phyloP scores from a whole-genome alignment of 2,888 invertebrate genomes.

The Amaurobius ferox region DNA sequence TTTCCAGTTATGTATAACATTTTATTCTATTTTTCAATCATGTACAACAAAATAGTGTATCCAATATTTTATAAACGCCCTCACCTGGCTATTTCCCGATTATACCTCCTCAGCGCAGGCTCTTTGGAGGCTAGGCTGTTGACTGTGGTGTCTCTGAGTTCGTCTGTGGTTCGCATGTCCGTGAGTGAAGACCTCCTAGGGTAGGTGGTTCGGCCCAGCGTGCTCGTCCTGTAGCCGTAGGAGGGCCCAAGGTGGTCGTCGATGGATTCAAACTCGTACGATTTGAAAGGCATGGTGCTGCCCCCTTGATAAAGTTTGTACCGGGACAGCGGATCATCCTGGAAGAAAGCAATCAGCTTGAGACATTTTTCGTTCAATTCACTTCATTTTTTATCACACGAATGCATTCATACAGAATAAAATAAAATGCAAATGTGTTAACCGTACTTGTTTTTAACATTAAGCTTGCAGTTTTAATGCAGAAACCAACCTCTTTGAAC shows the following conservation, averaged over 20 bases:
- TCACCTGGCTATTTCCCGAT: slow-evolving; percentile 53
- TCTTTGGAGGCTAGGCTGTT: slow-evolving; percentile 34
- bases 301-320: slow-evolving; percentile 48
- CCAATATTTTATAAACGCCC: too few species aligned
- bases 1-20: too few species aligned
- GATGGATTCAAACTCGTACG: slow-evolving; percentile 79
- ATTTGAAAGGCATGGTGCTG: slow-evolving; percentile 77
- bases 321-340: slow-evolving; percentile 56
- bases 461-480: too few species aligned
- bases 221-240: slow-evolving; percentile 17
- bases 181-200: slow-evolving; percentile 62
- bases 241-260: slow-evolving; percentile 76
- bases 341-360: too few species aligned
- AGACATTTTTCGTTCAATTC: too few species aligned
- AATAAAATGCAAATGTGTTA: too few species aligned
- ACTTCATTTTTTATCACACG: too few species aligned
- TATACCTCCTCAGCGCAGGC: slow-evolving; percentile 46
- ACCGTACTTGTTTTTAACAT: too few species aligned
- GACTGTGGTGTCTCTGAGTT: slow-evolving; percentile 45
- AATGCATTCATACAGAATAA: too few species aligned
- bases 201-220: slow-evolving; percentile 25
- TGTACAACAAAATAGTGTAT: too few species aligned
- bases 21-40: too few species aligned
- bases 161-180: slow-evolving; percentile 37
- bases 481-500: too few species aligned